Conservation (phyloP, 1,140 invertebrate species). For the Bombus polaris region DNA sequence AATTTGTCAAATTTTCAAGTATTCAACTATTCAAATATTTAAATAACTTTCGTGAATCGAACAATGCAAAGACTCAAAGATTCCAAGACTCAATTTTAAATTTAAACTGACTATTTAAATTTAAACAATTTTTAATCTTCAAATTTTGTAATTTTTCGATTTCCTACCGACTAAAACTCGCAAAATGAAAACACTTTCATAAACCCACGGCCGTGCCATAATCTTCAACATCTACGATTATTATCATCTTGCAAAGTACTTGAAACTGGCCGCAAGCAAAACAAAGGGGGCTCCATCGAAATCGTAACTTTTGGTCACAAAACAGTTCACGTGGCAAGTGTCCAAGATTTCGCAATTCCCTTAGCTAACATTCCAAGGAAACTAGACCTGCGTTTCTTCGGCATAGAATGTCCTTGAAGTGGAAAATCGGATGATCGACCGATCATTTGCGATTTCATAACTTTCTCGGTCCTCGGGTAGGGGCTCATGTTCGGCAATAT, state of each 20-base stretch:
- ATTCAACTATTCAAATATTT: not conserved
- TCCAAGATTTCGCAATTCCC: not conserved
- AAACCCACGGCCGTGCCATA: no score
- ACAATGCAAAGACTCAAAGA: not conserved
- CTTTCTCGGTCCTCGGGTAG: not conserved
- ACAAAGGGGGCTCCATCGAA: not conserved
- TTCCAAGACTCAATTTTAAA: not conserved
- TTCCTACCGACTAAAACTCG: no score
- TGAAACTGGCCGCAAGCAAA: not conserved
- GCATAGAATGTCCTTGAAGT: not conserved
- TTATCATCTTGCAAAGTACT: not conserved
- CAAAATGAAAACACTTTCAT: no score
- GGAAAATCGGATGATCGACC: conserved; percentile 15
- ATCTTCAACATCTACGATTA: not conserved
- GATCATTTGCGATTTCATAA: conserved; percentile 34
- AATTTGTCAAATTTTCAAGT: not conserved
- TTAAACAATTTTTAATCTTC: not conserved
- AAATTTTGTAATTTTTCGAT: not conserved
- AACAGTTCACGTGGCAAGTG: not conserved
- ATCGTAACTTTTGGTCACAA: no score
- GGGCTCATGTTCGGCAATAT: conserved; percentile 25
- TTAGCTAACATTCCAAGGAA: not conserved
- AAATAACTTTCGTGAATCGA: not conserved
- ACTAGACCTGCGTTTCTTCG: not conserved
- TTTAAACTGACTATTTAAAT: no score